These are phyloP conservation scores for Cercopithecus mona DNA, from an alignment of 2,113 vertebrate species.

Conservation along the genomic window DNA sequence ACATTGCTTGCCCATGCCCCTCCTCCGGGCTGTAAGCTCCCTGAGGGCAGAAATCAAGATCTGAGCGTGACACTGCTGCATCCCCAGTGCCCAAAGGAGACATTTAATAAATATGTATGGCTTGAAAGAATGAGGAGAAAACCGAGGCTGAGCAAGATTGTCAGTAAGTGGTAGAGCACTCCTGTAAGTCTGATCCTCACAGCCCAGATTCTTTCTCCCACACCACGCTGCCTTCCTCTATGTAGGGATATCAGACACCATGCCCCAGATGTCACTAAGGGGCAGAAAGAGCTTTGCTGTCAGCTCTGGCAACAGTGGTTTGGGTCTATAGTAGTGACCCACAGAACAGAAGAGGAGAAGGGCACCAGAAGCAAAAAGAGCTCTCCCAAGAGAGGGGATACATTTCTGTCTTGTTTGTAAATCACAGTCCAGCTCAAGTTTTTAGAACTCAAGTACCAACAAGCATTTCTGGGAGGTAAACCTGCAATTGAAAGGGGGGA, in stretches of 20 bases:
- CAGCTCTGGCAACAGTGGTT: neutral
- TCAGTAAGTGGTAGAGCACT: neutral
- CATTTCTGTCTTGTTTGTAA: neutral
- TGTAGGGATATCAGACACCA: rapidly evolving
- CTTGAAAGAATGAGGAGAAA: neutral
- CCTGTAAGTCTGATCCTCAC: neutral
- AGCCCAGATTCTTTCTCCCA: neutral
- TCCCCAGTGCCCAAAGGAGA: neutral
- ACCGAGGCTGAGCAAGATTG: neutral
- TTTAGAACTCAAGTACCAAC: neutral
- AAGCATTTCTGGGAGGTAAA: neutral
- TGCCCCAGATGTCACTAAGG: neutral
- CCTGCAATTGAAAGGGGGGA: neutral
- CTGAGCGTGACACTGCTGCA: neutral
- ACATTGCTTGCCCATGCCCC: neutral
- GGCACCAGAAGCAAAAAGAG: neutral
- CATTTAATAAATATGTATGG: neutral
- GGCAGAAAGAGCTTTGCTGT: neutral
- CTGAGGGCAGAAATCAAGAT: neutral
- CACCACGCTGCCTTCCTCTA: neutral
- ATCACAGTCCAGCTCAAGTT: neutral
- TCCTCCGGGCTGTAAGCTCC: neutral
- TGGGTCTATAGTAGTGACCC: neutral
- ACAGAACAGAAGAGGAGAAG: neutral
- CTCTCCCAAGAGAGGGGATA: neutral